phyloP scores from a whole-genome alignment of 2,113 vertebrate species.

The Cavia aperea region DNA sequence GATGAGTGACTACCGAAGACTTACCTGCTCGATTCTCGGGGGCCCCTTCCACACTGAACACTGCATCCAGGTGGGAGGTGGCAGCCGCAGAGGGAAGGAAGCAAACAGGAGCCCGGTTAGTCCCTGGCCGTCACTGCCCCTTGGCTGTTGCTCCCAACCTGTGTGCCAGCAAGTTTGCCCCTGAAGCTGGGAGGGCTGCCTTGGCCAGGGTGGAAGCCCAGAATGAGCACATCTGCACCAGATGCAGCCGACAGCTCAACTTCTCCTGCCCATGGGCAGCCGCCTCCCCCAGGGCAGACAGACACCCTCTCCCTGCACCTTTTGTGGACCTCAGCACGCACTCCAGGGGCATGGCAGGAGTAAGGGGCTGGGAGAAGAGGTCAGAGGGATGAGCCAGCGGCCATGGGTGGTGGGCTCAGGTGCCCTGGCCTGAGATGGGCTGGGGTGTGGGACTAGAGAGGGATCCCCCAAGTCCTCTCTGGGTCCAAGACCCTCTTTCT shows the following conservation, averaged over 20 bases:
- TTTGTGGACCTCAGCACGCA: neutral
- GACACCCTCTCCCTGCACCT: neutral
- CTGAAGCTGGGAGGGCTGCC: neutral
- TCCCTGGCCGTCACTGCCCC: constrained; percentile 1
- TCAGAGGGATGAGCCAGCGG: accelerated
- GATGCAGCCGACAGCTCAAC: neutral
- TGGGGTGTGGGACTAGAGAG: neutral
- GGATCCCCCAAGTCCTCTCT: neutral
- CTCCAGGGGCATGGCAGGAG: neutral
- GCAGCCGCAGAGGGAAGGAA: constrained; percentile 60
- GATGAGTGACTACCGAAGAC: constrained; percentile 33
- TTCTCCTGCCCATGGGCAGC: neutral
- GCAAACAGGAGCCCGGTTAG: constrained; percentile 70
- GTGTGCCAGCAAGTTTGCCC: neutral
- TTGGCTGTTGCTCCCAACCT: neutral
- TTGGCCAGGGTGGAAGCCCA: neutral
- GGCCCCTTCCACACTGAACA: constrained; percentile 83
- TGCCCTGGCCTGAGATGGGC: neutral
- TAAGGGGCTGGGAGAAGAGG: neutral
- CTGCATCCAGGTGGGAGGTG: constrained; percentile 64
- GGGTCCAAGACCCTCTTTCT: neutral
- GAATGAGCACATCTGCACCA: neutral
- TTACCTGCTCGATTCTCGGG: constrained; percentile 81
- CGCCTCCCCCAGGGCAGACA: neutral
- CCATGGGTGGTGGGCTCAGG: neutral